A percentile compares a stretch with the other conserved stretches of the same genome.
Evolutionary conservation across 1,140 invertebrate genomes (phyloP).

Genomic region (Brachionus manjavacas): DNA sequence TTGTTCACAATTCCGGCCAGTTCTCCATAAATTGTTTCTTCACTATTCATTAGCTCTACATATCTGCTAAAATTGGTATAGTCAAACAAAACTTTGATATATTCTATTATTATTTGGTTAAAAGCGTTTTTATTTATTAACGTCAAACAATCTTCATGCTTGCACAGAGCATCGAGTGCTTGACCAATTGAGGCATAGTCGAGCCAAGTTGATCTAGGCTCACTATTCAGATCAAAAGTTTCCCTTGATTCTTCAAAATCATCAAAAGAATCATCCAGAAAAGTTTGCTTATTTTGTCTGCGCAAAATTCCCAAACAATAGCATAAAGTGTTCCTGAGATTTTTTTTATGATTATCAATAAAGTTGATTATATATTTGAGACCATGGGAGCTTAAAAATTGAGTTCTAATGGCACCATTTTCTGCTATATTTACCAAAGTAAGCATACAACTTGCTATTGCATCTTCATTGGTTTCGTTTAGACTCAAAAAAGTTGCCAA

Average conservation of each 20-base stretch:
- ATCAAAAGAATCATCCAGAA: not conserved
- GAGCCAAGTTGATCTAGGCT: not conserved
- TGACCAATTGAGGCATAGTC: constrained; percentile 23
- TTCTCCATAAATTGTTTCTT: not conserved
- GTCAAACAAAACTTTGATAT: constrained; percentile 19
- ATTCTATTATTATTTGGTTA: not conserved
- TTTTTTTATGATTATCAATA: constrained; percentile 22
- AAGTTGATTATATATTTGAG: not conserved
- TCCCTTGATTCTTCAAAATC: not conserved
- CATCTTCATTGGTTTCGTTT: constrained; percentile 14
- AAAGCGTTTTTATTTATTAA: not conserved
- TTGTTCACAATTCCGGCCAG: not conserved
- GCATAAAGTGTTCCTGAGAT: not conserved
- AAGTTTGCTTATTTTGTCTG: not conserved
- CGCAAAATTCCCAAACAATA: not conserved
- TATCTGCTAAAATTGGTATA: not conserved
- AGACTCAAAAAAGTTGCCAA: not conserved
- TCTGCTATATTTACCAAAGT: not conserved
- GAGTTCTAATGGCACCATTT: not conserved
- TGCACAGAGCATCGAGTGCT: not conserved
- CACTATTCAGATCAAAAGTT: not conserved
- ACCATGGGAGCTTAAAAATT: not conserved
- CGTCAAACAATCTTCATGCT: not conserved
- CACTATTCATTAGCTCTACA: not conserved
- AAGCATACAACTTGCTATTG: not conserved